Percentiles rank a stretch among this genome's conserved stretches.
Conservation (phyloP, 2,888 invertebrate genomes). For the Rhagonycha fulva region DNA sequence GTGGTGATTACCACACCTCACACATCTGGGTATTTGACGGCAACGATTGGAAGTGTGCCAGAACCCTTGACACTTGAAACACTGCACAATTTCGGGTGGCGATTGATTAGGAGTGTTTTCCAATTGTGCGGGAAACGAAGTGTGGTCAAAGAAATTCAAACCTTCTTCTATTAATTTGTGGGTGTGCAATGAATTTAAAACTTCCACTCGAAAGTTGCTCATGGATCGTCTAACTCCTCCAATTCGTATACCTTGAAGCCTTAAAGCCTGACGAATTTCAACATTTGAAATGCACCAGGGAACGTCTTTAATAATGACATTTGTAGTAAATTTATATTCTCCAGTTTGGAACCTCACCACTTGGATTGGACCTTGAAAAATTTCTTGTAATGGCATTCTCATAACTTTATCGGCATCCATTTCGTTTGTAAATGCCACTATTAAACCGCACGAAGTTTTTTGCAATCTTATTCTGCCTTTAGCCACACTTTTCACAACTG, state of each 20-base stretch:
- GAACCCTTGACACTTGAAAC: slow-evolving; percentile 60
- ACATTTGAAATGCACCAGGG: slow-evolving; percentile 58
- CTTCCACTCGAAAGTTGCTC: slow-evolving; percentile 44
- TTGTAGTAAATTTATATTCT: slow-evolving; percentile 51
- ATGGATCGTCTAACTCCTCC: slow-evolving; percentile 47
- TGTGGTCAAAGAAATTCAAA: slow-evolving; percentile 57
- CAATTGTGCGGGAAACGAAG: slow-evolving; percentile 52
- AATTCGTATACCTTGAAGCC: slow-evolving; percentile 53
- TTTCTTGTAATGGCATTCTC: slow-evolving; percentile 50
- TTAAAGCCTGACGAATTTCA: slow-evolving; percentile 55
- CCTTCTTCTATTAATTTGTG: slow-evolving; percentile 56
- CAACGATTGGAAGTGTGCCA: slow-evolving; percentile 60
- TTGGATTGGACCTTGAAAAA: slow-evolving; percentile 55
- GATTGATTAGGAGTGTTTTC: slow-evolving; percentile 51
- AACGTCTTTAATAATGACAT: slow-evolving; percentile 54
- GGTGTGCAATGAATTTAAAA: slow-evolving; percentile 54
- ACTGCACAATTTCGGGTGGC: slow-evolving; percentile 56
- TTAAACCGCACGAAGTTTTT: slow-evolving; percentile 50
- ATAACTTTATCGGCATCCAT: slow-evolving; percentile 53
- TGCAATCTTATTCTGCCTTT: slow-evolving; percentile 31
- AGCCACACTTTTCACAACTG: slow-evolving; percentile 31
- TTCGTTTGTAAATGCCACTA: slow-evolving; percentile 52
- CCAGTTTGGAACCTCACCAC: slow-evolving; percentile 54
- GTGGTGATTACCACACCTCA: slow-evolving; percentile 59
- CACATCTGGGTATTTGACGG: slow-evolving; percentile 49